Evolutionary conservation across 2,888 invertebrate genomes (phyloP).

Genomic region (Disparrhopalites patrizii): DNA sequence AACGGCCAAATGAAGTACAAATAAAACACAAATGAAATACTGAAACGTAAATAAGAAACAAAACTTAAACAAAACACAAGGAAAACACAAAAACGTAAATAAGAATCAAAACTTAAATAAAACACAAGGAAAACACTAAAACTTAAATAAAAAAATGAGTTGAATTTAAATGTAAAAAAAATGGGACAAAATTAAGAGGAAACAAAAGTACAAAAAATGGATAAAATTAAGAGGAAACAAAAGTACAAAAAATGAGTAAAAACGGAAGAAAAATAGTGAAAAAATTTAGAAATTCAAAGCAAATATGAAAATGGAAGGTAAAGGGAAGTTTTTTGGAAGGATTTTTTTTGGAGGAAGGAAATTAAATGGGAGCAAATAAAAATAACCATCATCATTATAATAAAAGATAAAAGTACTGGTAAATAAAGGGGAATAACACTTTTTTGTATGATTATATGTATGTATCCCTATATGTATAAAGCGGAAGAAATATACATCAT

Average conservation of each 20-base stretch:
- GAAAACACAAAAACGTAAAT: no score
- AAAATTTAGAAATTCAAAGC: neutral
- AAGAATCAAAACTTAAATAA: no score
- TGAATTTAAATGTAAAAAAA: neutral
- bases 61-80: no score
- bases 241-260: neutral
- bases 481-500: no score
- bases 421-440: neutral
- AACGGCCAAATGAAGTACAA: no score
- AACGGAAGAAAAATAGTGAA: neutral
- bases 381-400: neutral
- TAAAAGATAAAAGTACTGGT: neutral
- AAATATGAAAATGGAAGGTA: neutral
- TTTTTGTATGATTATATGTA: no score
- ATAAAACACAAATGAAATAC: no score
- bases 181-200: neutral
- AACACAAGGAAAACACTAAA: no score
- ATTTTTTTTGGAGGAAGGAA: neutral
- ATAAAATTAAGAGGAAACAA: neutral
- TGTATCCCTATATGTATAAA: no score
- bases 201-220: neutral
- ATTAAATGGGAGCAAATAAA: neutral
- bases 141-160: no score
- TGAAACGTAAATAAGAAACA: no score
- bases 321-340: neutral